phyloP scores from a whole-genome alignment of 2,113 vertebrate species.

The Xenopus borealis region DNA sequence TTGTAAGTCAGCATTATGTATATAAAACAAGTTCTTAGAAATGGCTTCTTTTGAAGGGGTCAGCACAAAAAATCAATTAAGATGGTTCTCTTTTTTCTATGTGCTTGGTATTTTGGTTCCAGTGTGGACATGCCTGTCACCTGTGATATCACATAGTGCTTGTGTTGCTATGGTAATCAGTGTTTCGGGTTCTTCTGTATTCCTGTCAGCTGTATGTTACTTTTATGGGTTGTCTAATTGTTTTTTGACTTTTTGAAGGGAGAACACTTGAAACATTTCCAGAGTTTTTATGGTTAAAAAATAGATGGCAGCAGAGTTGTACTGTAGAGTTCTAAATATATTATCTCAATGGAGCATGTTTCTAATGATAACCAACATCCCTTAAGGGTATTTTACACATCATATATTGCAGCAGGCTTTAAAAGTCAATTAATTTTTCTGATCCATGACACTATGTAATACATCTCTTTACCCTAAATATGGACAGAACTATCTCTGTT shows the following conservation, averaged over 20 bases:
- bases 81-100: rapidly evolving
- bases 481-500: too few species aligned
- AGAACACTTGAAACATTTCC: too few species aligned
- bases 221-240: neutral
- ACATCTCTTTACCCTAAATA: too few species aligned
- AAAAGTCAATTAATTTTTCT: too few species aligned
- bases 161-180: slow-evolving; percentile 1
- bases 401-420: too few species aligned
- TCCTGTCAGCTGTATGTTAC: neutral
- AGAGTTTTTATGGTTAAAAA: too few species aligned
- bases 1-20: slow-evolving; percentile 58
- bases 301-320: too few species aligned
- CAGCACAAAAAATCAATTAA: neutral
- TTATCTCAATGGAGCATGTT: too few species aligned
- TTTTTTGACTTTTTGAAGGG: neutral
- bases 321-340: too few species aligned
- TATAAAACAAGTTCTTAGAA: slow-evolving; percentile 18
- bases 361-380: too few species aligned
- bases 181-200: neutral
- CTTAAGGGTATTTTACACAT: too few species aligned
- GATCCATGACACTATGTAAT: too few species aligned
- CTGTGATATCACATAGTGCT: neutral
- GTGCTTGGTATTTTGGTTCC: slow-evolving; percentile 6
- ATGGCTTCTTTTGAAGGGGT: slow-evolving; percentile 18
- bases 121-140: slow-evolving; percentile 4